Percentiles rank a stretch among this genome's conserved stretches.
Evolutionary conservation across 2,888 invertebrate genomes (phyloP).

Genomic region (Baronia brevicornis): DNA sequence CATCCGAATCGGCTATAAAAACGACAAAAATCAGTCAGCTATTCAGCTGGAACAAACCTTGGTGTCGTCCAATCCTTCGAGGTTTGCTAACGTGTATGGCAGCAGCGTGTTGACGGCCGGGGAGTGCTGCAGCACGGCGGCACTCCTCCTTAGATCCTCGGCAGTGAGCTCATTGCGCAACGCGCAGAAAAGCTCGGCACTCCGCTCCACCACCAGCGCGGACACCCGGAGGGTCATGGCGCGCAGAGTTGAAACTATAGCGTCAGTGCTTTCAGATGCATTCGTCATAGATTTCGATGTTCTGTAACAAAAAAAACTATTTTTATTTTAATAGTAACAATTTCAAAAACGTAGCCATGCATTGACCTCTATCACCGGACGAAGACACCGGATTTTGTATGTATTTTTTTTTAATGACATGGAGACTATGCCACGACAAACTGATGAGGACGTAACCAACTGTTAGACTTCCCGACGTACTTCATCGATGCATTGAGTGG

Average conservation of each 20-base stretch:
- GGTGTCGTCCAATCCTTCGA: slow-evolving; percentile 88
- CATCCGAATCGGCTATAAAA: too few species aligned
- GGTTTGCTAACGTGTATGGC: slow-evolving; percentile 89
- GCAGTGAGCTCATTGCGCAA: slow-evolving; percentile 80
- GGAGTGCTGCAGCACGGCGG: slow-evolving; percentile 49
- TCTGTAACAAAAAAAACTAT: slow-evolving; percentile 19
- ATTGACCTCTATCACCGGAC: too few species aligned
- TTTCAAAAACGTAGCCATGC: too few species aligned
- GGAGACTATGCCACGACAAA: too few species aligned
- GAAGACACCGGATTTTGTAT: too few species aligned
- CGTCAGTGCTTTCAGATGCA: slow-evolving; percentile 30
- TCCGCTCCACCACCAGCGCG: slow-evolving; percentile 84
- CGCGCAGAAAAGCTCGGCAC: slow-evolving; percentile 84
- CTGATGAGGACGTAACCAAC: too few species aligned
- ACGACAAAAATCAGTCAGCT: slow-evolving; percentile 4
- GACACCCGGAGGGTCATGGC: slow-evolving; percentile 82
- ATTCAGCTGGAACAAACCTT: slow-evolving; percentile 72
- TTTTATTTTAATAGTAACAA: too few species aligned
- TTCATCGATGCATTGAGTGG: too few species aligned
- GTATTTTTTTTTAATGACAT: too few species aligned
- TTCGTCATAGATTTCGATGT: slow-evolving; percentile 32
- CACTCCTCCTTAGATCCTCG: slow-evolving; percentile 55
- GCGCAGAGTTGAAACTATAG: slow-evolving; percentile 32
- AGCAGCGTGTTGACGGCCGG: slow-evolving; percentile 84
- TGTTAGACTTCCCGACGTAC: too few species aligned